These are phyloP conservation scores for Ellobium chinense DNA, from an alignment of 2,888 invertebrate species.

Conservation along the genomic window DNA sequence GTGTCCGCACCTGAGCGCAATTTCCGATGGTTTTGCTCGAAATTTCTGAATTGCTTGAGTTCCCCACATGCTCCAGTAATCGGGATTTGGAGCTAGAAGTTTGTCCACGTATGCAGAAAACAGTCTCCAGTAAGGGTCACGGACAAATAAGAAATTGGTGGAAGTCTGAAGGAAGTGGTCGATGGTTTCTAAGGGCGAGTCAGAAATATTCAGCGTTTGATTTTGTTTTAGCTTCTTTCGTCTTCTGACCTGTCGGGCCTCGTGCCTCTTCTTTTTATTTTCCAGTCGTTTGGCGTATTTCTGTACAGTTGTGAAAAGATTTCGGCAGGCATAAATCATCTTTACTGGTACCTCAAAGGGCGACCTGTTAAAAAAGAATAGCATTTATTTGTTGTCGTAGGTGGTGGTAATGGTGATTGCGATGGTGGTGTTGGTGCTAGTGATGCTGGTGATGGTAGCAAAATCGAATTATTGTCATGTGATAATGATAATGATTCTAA, in stretches of 20 bases:
- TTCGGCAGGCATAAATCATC: slow-evolving; percentile 16
- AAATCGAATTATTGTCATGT: too few relatives aligned
- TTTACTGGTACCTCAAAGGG: slow-evolving; percentile 42
- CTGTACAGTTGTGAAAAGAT: not conserved
- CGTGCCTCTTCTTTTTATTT: not conserved
- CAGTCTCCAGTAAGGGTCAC: slow-evolving; percentile 47
- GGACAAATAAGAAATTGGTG: slow-evolving; percentile 28
- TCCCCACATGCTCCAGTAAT: slow-evolving; percentile 51
- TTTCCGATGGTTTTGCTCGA: slow-evolving; percentile 41
- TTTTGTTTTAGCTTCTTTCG: not conserved
- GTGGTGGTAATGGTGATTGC: too few relatives aligned
- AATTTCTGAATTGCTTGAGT: slow-evolving; percentile 36
- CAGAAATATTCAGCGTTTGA: not conserved
- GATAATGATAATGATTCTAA: too few relatives aligned
- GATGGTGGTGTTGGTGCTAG: too few relatives aligned
- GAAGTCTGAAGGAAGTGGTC: slow-evolving; percentile 15
- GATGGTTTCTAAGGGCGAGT: not conserved
- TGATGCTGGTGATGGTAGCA: too few relatives aligned
- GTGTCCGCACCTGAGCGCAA: slow-evolving; percentile 52
- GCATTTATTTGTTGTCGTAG: too few relatives aligned
- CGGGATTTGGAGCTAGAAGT: slow-evolving; percentile 54
- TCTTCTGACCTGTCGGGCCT: not conserved
- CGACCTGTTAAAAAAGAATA: slow-evolving; percentile 1
- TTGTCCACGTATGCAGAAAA: slow-evolving; percentile 57
- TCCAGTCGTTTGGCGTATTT: not conserved